Percentiles rank a stretch among this genome's conserved stretches.
Conservation (phyloP, 1,140 invertebrate genomes). For the Drosophila prosaltans region DNA sequence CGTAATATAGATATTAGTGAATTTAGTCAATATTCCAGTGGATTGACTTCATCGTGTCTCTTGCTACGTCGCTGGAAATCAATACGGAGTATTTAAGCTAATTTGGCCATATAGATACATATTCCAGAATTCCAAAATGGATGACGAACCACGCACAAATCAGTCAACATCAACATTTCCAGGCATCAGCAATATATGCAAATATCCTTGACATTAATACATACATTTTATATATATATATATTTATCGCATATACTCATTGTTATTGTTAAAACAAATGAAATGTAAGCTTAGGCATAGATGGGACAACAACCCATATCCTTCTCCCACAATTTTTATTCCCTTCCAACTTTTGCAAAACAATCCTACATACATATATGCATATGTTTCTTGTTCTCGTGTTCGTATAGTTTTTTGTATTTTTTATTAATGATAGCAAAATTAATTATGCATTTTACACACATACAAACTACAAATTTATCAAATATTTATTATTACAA, state of each 20-base stretch:
- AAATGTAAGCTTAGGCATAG: background rate
- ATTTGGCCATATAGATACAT: constrained; percentile 29
- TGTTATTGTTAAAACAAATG: constrained; percentile 22
- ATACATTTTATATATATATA: constrained; percentile 29
- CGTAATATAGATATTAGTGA: constrained; percentile 90
- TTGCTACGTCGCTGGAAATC: constrained; percentile 86
- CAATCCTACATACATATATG: background rate
- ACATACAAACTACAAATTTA: constrained; percentile 10
- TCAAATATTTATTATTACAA: constrained; percentile 15
- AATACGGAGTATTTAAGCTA: constrained; percentile 85
- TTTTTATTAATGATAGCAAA: constrained; percentile 11
- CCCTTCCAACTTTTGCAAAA: background rate
- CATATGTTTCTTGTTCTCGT: constrained; percentile 1
- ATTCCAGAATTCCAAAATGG: background rate
- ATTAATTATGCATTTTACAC: constrained; percentile 15
- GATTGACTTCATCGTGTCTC: constrained; percentile 91
- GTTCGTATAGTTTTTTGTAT: constrained; percentile 9
- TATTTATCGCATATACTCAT: constrained; percentile 18
- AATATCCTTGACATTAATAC: constrained; percentile 1
- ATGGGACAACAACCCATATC: background rate
- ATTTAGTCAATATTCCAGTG: constrained; percentile 89
- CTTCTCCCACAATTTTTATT: background rate
- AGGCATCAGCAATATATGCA: constrained; percentile 26
- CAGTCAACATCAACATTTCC: constrained; percentile 18
- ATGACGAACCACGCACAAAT: constrained; percentile 58